Evolutionary conservation across 2,113 vertebrate species (phyloP), one percentile per base, ranked within the genome.

Genomic region (Haliaeetus leucogaster): DNA sequence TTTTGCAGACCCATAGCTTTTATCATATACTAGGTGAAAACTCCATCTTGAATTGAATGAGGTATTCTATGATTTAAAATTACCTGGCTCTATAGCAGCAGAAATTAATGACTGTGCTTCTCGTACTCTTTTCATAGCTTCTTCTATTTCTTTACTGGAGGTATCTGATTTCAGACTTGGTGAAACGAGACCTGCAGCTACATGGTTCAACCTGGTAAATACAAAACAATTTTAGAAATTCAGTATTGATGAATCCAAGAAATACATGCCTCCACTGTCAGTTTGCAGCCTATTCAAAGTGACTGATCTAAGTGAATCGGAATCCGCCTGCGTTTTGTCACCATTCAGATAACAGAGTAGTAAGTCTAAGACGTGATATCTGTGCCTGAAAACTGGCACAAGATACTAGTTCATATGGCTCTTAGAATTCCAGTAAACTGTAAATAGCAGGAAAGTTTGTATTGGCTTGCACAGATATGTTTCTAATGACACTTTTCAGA

Each of bases 51-150:
- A 58, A 38, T 4, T 36, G 47, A 23, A 18, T 1, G 32, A 42
- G 42, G 40, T 14, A 23, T 43, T 38, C 48, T 9, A 17, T 0
- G 1, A n/a, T n/a, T 52, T 18, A 12, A 23, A 26, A 34, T 98
- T 97, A 99, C 99, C 99, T 95, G 99, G 99, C 96, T 99, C 99
- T 52, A 99, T 99, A 89, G 99, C 99, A 86, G 99, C 99, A 97
- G 99, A 99, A 88, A 99, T 99, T 83, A 99, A 91, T 11, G 99
- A 99, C 97, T 99, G 99, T 82, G 99, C 99, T 97, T 99, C 99
- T 91, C 99, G 96, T 66, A 99, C 99, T 97, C 99, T 98, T 96
- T 99, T 99, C 99, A 99, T 99, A 32, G 99, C 99, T 96, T 99
- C 99, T 98, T 99, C 99, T 42, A 99, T 99, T 97, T 99, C 99